These are phyloP conservation scores for Brotula barbata DNA, from an alignment of 2,797 vertebrate genomes.

Conservation along the genomic window DNA sequence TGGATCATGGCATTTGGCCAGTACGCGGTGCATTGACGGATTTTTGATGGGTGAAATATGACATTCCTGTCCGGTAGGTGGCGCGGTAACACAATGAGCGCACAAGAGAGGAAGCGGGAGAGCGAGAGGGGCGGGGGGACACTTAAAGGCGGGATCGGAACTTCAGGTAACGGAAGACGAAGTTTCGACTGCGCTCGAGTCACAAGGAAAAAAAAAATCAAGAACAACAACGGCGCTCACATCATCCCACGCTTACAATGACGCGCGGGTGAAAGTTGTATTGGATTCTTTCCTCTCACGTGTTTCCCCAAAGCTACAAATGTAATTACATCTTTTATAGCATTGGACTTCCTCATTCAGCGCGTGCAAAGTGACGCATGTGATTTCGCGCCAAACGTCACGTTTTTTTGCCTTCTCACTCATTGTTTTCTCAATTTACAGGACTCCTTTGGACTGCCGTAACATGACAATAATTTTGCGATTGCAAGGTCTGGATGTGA, in stretches of 20 bases:
- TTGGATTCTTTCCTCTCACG: too few relatives aligned
- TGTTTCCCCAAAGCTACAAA: too few relatives aligned
- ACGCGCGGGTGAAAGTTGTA: fast-evolving
- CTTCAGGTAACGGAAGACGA: fast-evolving
- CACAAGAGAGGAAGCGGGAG: not conserved
- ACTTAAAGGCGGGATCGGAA: not conserved
- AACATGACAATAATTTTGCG: slow-evolving; percentile 90
- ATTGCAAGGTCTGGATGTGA: slow-evolving; percentile 87
- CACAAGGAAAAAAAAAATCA: too few relatives aligned
- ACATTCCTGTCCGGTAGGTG: slow-evolving; percentile 30
- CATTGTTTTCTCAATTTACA: slow-evolving; percentile 24
- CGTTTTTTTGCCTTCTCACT: too few relatives aligned
- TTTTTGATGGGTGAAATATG: too few relatives aligned
- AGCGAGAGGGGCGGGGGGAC: not conserved
- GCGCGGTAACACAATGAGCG: too few relatives aligned
- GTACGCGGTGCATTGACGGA: too few relatives aligned
- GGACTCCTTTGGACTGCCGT: not conserved
- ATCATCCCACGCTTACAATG: not conserved
- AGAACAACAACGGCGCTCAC: fast-evolving
- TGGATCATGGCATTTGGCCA: too few relatives aligned
- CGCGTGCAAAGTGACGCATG: not conserved
- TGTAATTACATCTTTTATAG: too few relatives aligned
- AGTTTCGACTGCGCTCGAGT: too few relatives aligned
- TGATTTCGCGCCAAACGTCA: not conserved
- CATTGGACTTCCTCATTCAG: too few relatives aligned